Base-by-base conservation (phyloP, 2,888 invertebrate species). In the Drosophila pullipes region DNA sequence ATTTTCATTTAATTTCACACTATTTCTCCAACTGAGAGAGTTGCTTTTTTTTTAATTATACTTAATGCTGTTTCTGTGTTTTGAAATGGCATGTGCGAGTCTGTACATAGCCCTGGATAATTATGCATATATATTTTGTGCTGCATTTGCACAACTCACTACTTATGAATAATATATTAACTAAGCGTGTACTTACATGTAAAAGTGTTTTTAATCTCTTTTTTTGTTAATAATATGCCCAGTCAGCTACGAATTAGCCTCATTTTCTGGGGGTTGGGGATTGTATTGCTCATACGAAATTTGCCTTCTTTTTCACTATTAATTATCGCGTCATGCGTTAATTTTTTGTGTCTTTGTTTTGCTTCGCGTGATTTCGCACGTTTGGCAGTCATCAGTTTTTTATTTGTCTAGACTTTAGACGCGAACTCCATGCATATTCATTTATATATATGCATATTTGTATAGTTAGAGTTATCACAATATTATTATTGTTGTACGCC, bases 261-360 rank as follows among this genome's bases (percentile, higher is more conserved):
- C 41, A 69, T 59, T 64, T 69, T 13, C 5, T 30, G 28, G 28
- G 33, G n/a, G 6, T 25, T 47, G 13, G 13, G 30, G n/a, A 1
- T 41, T 61, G 61, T 35, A 44, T 70, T 69, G 53, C 54, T 74
- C 33, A 65, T 61, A 53, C 57, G 44, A 53, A 22, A 52, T 61
- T 73, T 65, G 53, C 57, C 39, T 59, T 39, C 37, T 64, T 54
- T 64, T 58, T 57, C 25, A 35, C 41, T 50, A 30, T 58, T 78
- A 78, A 77, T 78, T 77, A 78, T 62, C 77, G 69, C 66, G 44
- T 60, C 66, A 50, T 78, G 78, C 64, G 78, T 70, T 67, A 62
- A 58, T 66, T 58, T 55, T 61, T 49, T 49, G 47, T 57, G 30
- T 57, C 52, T 65, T 75, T 63, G 60, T 74, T 61, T 30, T 68